Conservation (phyloP, 2,797 vertebrate species). For the Lates japonicus region DNA sequence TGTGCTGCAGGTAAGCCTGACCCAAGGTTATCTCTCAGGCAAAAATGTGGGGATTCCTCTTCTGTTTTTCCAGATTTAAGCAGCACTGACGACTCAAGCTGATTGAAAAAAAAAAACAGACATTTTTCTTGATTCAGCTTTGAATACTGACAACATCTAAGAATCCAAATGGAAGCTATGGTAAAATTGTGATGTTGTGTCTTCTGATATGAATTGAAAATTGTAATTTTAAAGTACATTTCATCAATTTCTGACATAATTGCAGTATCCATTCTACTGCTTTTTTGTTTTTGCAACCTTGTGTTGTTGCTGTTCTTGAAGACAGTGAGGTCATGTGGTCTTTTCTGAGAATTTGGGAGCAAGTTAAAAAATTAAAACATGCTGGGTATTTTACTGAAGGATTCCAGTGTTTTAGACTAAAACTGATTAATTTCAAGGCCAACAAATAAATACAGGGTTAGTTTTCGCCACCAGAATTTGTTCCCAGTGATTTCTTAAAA, state of each 20-base stretch:
- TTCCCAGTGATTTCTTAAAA: not conserved
- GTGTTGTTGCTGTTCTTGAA: too few relatives aligned
- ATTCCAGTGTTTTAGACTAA: not conserved
- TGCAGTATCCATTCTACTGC: too few relatives aligned
- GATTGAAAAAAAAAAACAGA: not conserved
- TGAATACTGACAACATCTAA: not conserved
- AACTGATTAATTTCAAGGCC: not conserved
- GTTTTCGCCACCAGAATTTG: not conserved
- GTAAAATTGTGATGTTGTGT: not conserved
- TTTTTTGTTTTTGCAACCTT: not conserved
- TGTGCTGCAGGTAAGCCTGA: conserved; percentile 52
- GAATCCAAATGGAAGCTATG: not conserved
- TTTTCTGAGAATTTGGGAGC: too few relatives aligned
- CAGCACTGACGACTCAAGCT: not conserved
- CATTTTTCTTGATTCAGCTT: not conserved
- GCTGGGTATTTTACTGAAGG: not conserved
- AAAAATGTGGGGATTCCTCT: conserved; percentile 35
- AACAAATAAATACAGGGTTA: not conserved
- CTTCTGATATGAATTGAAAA: not conserved
- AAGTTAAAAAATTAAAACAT: not conserved
- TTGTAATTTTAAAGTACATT: too few relatives aligned
- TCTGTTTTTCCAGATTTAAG: conserved; percentile 32
- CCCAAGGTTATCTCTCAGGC: conserved; percentile 25
- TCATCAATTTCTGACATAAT: too few relatives aligned
- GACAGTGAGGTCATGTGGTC: not conserved